Base-by-base conservation (phyloP, 2,888 invertebrate genomes). In the Dryadula phaetusa region DNA sequence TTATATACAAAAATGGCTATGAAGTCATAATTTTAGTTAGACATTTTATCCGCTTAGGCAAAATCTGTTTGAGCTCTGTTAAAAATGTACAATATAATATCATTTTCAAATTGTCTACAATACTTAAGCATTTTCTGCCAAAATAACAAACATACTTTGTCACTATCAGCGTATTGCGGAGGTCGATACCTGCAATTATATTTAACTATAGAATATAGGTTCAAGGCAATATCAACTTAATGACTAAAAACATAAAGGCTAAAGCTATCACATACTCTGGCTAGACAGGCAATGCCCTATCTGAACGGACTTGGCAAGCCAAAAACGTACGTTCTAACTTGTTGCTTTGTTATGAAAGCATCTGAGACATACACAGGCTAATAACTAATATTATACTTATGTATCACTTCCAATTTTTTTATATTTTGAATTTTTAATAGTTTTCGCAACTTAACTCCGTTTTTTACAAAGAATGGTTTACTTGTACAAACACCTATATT, bases 241-340 rank as follows among this genome's bases (percentile, higher is more conserved):
- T 7, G 7, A 0, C 3, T 2, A 42, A 16, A 12, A 5, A 2
- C 14, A 53, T 67, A 67, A 64, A 47, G 62, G 8, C 22, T 22
- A 37, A 46, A 37, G 20, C 52, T 64, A 22, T 54, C 18, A 25
- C 7, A 68, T 67, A 54, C 12, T 65, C 52, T 68, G 74, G 74
- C 76, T 74, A 77, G 78, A 79, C 78, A 77, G 78, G 77, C 78
- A 77, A 75, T 72, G 77, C 75, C 78, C 77, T 76, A 22, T 20
- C 32, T 62, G 32, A 49, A 28, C 47, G 20, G 47, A 37, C 2
- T 32, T 10, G 18, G 18, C 28, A 60, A 18, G 47, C 47, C 62
- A 20, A 52, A 62, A 25, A 40, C 49, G 14, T 62, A 40, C 37
- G 7, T 49, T 16, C 49, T 40, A 34, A 49, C 34, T 49, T 49